These are phyloP conservation scores for Austrolebias charrua DNA, from an alignment of 2,797 vertebrate species.

Conservation along the genomic window DNA sequence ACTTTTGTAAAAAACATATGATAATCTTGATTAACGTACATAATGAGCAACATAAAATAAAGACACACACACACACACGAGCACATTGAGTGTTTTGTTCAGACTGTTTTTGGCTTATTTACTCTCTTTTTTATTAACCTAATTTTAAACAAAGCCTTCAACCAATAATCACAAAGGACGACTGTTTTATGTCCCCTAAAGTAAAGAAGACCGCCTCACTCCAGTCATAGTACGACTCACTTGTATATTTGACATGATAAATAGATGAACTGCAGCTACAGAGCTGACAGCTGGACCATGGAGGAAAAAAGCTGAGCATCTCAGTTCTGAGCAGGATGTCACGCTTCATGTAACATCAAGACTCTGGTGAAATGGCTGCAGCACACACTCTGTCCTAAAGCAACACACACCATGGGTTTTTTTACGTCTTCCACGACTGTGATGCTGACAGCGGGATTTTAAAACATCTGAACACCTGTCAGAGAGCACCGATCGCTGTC, in stretches of 20 bases:
- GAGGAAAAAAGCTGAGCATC: conserved; percentile 7
- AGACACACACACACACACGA: too few relatives aligned
- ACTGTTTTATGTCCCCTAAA: neutral
- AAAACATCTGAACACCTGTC: conserved; percentile 33
- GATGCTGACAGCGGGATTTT: conserved; percentile 28
- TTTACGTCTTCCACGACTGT: conserved; percentile 4
- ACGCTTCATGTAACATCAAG: conserved; percentile 33
- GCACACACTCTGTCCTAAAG: conserved; percentile 9
- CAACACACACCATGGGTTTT: neutral
- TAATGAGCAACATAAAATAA: too few relatives aligned
- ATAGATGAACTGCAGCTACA: conserved; percentile 20
- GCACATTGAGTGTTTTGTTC: too few relatives aligned
- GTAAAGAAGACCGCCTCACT: neutral
- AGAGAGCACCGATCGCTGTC: conserved; percentile 47
- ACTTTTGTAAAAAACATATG: too few relatives aligned
- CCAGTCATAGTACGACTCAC: neutral
- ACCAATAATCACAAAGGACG: neutral
- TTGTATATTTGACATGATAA: conserved; percentile 22
- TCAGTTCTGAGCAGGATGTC: conserved; percentile 29
- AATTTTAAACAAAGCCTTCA: neutral
- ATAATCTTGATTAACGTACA: too few relatives aligned
- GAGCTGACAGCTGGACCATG: conserved; percentile 16
- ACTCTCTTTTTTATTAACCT: neutral
- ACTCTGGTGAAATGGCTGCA: conserved; percentile 44
- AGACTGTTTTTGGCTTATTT: too few relatives aligned